phyloP scores from a whole-genome alignment of 2,113 vertebrate species.

The Conger conger region DNA sequence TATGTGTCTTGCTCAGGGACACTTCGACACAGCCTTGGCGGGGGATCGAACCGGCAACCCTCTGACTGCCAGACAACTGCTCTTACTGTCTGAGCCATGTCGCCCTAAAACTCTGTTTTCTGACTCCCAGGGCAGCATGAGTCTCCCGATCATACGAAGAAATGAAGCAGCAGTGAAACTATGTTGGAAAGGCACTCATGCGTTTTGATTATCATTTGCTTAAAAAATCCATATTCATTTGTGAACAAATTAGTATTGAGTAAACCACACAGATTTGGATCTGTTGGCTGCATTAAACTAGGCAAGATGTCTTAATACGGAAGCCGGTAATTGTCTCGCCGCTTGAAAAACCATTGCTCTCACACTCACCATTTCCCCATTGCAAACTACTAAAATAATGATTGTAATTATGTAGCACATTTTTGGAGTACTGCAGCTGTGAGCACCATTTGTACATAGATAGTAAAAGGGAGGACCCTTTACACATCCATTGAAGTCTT shows the following conservation, averaged over 20 bases:
- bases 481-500: too few species aligned
- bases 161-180: background rate
- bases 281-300: background rate
- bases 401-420: background rate
- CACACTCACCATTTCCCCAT: slow-evolving; percentile 33
- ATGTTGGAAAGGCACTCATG: background rate
- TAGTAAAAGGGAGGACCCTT: too few species aligned
- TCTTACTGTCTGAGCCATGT: too few species aligned
- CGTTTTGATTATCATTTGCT: background rate
- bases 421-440: background rate
- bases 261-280: slow-evolving; percentile 8
- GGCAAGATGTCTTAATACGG: slow-evolving; percentile 13
- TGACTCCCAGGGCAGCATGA: background rate
- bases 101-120: too few species aligned
- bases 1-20: too few species aligned
- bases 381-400: background rate
- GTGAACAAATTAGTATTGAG: slow-evolving; percentile 42
- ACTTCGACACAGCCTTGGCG: too few species aligned
- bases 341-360: slow-evolving; percentile 24
- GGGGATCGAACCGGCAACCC: too few species aligned
- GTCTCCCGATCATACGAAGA: background rate
- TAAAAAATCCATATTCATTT: slow-evolving; percentile 16
- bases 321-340: slow-evolving; percentile 32
- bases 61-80: too few species aligned
- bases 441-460: background rate